Base-by-base conservation (phyloP, 2,797 vertebrate genomes). In the Falco columbarius region DNA sequence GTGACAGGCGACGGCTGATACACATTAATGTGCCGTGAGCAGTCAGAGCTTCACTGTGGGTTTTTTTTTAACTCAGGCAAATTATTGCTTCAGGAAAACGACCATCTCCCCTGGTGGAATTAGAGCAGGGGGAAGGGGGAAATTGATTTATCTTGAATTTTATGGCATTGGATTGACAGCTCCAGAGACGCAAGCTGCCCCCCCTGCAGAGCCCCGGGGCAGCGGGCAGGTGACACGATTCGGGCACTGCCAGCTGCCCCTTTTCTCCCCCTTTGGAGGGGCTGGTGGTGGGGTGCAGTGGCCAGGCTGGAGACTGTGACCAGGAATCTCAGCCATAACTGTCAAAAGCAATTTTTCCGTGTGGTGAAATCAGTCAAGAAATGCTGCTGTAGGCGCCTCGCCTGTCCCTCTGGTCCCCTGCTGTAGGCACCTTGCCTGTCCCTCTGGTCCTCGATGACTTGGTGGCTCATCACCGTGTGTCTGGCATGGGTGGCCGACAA, bases 21-120 rank as follows among this genome's bases (percentile, higher is more conserved):
- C 54, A 62, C 62, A 40, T 82, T 96, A 91, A 96, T 95, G 95
- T 91, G 93, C 80, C 61, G 55, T 29, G 81, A 96, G 90, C 74
- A 91, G 81, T 59, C 76, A 89, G 75, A 90, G 65, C 67, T 92
- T 80, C 15, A 4, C 83, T 58, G 36, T 74, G 65, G 6, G 4
- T 0, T 17, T 81, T 62, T 82, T 87, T 74, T 86, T 11, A 85
- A 81, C 83, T 49, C 70, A 94, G 89, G 81, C 74, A 91, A 89
- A 96, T 95, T 77, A 93, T 72, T 92, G 89, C 93, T 97, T 89
- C 84, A 86, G 94, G 92, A 96, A 92, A 95, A 87, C 10, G 34
- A 30, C 72, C 0, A 1, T 61, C 68, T 92, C 34, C 62, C 54
- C 58, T 58, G 46, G 67, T 49, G 42, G 84, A 96, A 81, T 86